Conservation (phyloP, 2,113 vertebrate species). For the Hydropotes inermis region DNA sequence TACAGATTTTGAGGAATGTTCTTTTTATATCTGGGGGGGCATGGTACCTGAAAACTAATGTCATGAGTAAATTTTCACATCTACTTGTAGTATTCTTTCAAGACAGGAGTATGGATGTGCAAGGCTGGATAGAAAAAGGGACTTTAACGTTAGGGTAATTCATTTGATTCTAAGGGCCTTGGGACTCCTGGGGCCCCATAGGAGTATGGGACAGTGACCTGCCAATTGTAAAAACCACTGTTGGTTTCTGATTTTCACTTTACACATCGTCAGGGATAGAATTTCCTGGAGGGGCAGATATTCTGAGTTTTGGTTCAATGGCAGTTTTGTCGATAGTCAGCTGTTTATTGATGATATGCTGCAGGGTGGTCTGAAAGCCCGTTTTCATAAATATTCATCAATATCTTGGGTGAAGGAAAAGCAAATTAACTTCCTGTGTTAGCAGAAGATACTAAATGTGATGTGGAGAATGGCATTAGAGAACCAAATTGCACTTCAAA, state of each 20-base stretch:
- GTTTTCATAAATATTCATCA: conserved; percentile 45
- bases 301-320: neutral
- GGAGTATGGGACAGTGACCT: neutral
- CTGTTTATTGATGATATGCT: conserved; percentile 24
- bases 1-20: neutral
- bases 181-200: neutral
- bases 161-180: neutral
- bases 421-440: conserved; percentile 20
- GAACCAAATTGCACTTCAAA: conserved; percentile 13
- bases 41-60: neutral
- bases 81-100: neutral
- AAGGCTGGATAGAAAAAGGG: neutral
- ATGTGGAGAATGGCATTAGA: neutral
- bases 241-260: neutral
- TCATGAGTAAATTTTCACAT: neutral
- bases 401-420: conserved; percentile 18
- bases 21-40: neutral
- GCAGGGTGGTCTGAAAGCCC: neutral
- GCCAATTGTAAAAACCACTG: neutral
- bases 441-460: conserved; percentile 24
- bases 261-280: neutral
- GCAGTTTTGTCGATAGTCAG: neutral
- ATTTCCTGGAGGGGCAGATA: neutral
- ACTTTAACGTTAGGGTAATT: neutral
- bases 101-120: neutral